Evolutionary conservation across 2,888 invertebrate species (phyloP).

Genomic region (Leptinotarsa rubiginosa): DNA sequence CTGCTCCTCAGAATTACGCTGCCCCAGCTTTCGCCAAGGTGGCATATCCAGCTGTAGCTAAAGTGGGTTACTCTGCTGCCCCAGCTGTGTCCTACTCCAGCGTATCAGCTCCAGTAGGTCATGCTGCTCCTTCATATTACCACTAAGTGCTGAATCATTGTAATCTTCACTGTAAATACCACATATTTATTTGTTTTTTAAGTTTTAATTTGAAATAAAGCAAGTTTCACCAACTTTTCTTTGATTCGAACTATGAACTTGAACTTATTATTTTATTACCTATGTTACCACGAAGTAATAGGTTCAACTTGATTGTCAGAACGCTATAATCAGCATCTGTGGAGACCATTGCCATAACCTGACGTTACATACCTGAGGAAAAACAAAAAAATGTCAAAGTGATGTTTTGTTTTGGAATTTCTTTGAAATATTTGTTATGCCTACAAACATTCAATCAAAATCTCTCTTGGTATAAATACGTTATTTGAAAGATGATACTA

Average conservation of each 20-base stretch:
- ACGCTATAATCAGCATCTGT: too few species aligned
- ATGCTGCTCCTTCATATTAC: conserved; percentile 46
- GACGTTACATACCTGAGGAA: too few species aligned
- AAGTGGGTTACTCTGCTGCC: conserved; percentile 42
- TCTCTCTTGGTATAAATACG: too few species aligned
- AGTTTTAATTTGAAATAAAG: neutral
- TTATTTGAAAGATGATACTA: too few species aligned
- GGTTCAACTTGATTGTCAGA: too few species aligned
- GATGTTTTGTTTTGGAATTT: too few species aligned
- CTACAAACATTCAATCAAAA: too few species aligned
- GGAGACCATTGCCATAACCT: too few species aligned
- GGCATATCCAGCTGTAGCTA: conserved; percentile 33
- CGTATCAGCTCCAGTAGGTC: conserved; percentile 45
- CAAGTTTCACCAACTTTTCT: neutral
- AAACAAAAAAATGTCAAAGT: too few species aligned
- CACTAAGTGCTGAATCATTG: conserved; percentile 63
- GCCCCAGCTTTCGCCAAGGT: conserved; percentile 46
- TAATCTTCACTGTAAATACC: neutral
- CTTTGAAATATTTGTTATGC: too few species aligned
- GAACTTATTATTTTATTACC: too few species aligned
- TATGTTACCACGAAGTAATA: too few species aligned
- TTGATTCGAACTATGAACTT: neutral
- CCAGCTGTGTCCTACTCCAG: conserved; percentile 49
- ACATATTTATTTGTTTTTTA: conserved; percentile 1
- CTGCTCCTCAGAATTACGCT: conserved; percentile 40